Percentiles rank a stretch among this genome's conserved stretches.
phyloP scores from a whole-genome alignment of 2,113 vertebrate genomes.

The Platysternon megacephalum region DNA sequence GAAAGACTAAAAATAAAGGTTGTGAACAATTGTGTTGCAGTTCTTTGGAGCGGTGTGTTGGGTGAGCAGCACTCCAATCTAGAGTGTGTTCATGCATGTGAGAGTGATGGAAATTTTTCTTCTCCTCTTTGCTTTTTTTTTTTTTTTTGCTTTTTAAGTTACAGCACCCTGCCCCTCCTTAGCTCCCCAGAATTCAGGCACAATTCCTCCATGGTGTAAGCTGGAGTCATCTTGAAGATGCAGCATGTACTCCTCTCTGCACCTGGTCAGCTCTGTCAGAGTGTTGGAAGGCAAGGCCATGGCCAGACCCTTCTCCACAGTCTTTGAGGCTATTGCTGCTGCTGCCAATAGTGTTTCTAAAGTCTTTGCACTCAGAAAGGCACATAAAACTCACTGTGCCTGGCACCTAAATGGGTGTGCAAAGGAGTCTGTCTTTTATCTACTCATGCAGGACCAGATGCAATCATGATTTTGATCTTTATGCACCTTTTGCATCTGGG shows the following conservation, averaged over 20 bases:
- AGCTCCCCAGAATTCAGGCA: too few relatives aligned
- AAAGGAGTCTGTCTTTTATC: neutral
- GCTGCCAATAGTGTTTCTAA: neutral
- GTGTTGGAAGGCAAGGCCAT: neutral
- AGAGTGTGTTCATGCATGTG: neutral
- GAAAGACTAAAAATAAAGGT: neutral
- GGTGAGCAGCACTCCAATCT: fast-evolving
- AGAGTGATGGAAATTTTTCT: neutral
- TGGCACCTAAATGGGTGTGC: neutral
- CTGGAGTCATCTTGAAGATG: neutral
- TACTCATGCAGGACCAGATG: neutral
- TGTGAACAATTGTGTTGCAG: neutral
- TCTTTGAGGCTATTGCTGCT: neutral
- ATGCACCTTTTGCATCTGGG: neutral
- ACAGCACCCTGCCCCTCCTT: neutral
- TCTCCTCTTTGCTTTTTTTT: neutral
- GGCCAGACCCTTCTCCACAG: neutral
- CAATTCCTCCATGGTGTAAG: too few relatives aligned
- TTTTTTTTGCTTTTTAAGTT: neutral
- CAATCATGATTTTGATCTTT: neutral
- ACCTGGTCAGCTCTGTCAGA: fast-evolving
- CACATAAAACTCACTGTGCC: neutral
- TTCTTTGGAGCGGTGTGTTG: neutral
- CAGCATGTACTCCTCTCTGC: neutral
- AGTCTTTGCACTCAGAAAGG: neutral